Percentiles rank a stretch among this genome's conserved stretches.
Evolutionary conservation across 2,113 vertebrate genomes (phyloP).

Genomic region (Acinonyx jubatus): DNA sequence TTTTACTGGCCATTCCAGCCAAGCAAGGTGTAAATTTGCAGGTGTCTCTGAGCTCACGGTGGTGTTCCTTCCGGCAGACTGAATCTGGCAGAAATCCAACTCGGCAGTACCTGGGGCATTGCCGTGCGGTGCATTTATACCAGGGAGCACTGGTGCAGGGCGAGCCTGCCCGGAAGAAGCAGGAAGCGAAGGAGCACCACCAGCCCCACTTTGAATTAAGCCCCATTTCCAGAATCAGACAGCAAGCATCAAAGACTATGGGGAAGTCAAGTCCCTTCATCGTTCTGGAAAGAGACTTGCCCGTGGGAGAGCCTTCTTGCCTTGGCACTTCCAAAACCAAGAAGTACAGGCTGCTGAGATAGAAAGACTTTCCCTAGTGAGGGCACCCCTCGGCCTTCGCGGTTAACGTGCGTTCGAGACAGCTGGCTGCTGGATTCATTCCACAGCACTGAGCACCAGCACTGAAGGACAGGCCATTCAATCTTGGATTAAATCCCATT

Average conservation of each 20-base stretch:
- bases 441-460: slow-evolving; percentile 71
- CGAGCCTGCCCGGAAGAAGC: not conserved
- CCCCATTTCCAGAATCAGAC: not conserved
- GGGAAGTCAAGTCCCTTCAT: not conserved
- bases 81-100: not conserved
- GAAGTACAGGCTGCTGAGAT: slow-evolving; percentile 71
- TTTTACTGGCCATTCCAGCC: not conserved
- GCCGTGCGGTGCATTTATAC: not conserved
- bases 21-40: not conserved
- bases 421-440: slow-evolving; percentile 81
- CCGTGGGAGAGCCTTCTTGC: not conserved
- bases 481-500: slow-evolving; percentile 84
- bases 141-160: not conserved
- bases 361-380: slow-evolving; percentile 67
- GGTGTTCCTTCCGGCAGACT: not conserved
- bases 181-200: not conserved
- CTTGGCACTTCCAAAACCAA: slow-evolving; percentile 22
- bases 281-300: not conserved
- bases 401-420: slow-evolving; percentile 70
- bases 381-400: slow-evolving; percentile 62
- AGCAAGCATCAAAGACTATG: not conserved
- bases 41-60: not conserved
- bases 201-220: not conserved
- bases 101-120: too few relatives aligned
- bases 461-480: slow-evolving; percentile 80